A percentile compares a stretch with the other conserved stretches of the same genome.
Evolutionary conservation across 1,140 invertebrate genomes (phyloP).

Genomic region (Ladona fulva): DNA sequence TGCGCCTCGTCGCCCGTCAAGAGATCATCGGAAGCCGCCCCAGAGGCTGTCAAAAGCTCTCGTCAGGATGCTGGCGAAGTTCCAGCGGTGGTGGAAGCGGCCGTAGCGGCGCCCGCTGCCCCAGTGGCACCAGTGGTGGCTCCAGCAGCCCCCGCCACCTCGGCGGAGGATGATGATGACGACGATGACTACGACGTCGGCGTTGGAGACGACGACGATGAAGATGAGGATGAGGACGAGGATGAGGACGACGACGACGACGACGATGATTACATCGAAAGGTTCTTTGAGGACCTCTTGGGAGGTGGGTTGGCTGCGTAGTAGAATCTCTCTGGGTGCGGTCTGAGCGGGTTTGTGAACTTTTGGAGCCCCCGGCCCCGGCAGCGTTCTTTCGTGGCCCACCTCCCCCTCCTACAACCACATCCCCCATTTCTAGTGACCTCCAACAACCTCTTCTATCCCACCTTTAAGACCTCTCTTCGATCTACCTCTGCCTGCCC

Average conservation of each 20-base stretch:
- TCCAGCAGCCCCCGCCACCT: neutral
- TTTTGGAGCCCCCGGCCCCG: neutral
- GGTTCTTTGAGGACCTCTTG: neutral
- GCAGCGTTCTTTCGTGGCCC: too few relatives aligned
- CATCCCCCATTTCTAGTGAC: neutral
- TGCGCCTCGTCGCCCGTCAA: neutral
- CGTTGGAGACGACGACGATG: neutral
- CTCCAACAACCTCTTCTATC: too few relatives aligned
- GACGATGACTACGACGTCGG: neutral
- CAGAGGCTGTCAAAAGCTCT: neutral
- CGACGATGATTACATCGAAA: neutral
- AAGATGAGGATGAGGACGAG: neutral
- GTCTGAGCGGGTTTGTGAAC: neutral
- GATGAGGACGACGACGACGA: neutral
- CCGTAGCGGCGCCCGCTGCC: neutral
- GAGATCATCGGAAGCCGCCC: neutral
- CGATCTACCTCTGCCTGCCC: neutral
- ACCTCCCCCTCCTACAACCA: neutral
- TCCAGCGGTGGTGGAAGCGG: neutral
- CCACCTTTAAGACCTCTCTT: neutral
- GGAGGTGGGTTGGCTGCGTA: constrained; percentile 1
- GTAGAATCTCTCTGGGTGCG: neutral
- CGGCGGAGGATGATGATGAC: neutral
- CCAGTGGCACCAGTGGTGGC: neutral
- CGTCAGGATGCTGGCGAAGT: neutral